Conservation (phyloP, 2,797 vertebrate species). For the Gobionotothen gibberifrons region DNA sequence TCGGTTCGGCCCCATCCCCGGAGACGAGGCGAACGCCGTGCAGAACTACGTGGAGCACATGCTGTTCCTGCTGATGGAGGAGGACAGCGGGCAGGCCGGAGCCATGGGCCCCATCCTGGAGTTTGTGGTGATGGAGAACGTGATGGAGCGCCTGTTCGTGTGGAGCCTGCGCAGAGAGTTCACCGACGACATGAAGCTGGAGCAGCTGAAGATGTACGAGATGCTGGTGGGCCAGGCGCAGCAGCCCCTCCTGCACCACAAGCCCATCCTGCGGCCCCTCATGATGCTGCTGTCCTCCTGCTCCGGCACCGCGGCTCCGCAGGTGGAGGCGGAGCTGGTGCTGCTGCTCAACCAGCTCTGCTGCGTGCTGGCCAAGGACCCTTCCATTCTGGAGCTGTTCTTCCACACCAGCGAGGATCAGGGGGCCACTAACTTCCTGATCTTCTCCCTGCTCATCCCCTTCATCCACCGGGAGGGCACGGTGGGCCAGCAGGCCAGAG, state of each 20-base stretch:
- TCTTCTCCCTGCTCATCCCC: constrained; percentile 97
- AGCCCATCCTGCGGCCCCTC: constrained; percentile 94
- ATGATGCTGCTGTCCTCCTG: constrained; percentile 98
- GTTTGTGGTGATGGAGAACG: constrained; percentile 97
- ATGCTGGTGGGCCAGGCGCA: constrained; percentile 93
- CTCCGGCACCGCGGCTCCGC: constrained; percentile 83
- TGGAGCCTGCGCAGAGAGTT: constrained; percentile 96
- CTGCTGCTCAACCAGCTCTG: constrained; percentile 95
- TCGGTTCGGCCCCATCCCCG: constrained; percentile 84
- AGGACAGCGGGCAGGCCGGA: constrained; percentile 88
- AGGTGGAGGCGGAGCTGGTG: constrained; percentile 92
- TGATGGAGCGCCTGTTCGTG: constrained; percentile 98
- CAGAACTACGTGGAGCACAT: constrained; percentile 99
- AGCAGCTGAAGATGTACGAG: constrained; percentile 98
- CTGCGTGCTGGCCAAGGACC: constrained; percentile 94
- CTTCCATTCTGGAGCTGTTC: constrained; percentile 96
- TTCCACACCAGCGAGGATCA: constrained; percentile 99
- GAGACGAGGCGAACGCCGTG: constrained; percentile 94
- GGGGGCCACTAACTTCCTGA: constrained; percentile 97
- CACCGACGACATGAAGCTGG: constrained; percentile 96
- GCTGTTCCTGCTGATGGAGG: constrained; percentile 95
- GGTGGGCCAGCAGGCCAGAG: constrained; percentile 95
- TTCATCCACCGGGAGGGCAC: constrained; percentile 96
- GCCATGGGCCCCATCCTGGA: constrained; percentile 98
- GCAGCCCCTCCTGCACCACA: constrained; percentile 97